Conservation (phyloP, 37 sponge, comb jelly and placozoan species). For the Dysidea cf. avara region DNA sequence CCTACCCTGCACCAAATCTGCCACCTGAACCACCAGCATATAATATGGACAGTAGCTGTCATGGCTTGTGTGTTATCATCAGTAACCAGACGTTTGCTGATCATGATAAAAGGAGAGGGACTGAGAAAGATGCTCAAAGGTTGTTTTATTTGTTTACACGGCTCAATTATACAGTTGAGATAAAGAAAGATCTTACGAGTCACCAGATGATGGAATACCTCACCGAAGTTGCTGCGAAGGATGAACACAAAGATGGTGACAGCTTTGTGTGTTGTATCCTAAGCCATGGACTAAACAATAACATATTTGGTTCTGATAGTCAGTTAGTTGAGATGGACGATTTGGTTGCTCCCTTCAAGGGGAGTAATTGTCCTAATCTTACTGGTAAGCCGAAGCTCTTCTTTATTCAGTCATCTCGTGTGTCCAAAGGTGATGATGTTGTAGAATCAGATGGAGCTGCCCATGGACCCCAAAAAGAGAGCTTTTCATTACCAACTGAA, state of each 20-base stretch:
- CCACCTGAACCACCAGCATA: too few species aligned
- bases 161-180: constrained; percentile 58
- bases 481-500: too few species aligned
- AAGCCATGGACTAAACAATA: constrained; percentile 68
- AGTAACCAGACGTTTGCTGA: constrained; percentile 65
- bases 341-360: too few species aligned
- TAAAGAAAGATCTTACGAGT: constrained; percentile 47
- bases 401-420: constrained; percentile 91
- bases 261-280: constrained; percentile 87
- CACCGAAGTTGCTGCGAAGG: too few species aligned
- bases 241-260: constrained; percentile 59
- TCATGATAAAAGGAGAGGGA: constrained; percentile 56
- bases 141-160: constrained; percentile 44
- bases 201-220: constrained; percentile 17
- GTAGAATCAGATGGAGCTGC: too few species aligned
- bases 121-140: constrained; percentile 53
- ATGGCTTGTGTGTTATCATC: constrained; percentile 74
- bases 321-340: too few species aligned
- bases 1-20: too few species aligned
- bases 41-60: constrained; percentile 64
- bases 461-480: too few species aligned
- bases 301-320: too few species aligned
- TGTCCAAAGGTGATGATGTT: constrained; percentile 61
- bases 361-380: constrained; percentile 32
- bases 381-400: constrained; percentile 87